Conservation (phyloP, 2,888 invertebrate genomes). For the Trachelus tabidus region DNA sequence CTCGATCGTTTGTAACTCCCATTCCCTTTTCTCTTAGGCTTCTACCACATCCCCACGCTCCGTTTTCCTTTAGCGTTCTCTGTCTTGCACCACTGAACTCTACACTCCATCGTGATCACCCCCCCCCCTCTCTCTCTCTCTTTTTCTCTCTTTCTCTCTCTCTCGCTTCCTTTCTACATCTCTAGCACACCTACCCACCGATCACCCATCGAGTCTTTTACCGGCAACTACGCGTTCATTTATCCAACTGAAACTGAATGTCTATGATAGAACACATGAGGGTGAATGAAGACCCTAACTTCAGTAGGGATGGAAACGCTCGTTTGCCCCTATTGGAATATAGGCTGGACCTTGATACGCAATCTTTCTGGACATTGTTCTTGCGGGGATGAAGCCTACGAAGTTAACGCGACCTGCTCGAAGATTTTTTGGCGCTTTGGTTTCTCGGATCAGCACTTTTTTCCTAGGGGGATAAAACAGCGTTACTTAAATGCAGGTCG, state of each 20-base stretch:
- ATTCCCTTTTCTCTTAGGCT: conserved; percentile 10
- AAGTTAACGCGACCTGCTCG: background rate
- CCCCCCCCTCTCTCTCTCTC: conserved; percentile 36
- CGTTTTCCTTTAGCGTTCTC: conserved; percentile 1
- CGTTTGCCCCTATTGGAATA: background rate
- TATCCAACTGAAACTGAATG: conserved; percentile 34
- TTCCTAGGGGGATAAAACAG: background rate
- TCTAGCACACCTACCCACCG: conserved; percentile 10
- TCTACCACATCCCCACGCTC: background rate
- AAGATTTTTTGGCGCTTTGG: background rate
- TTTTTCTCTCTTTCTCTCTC: conserved; percentile 37
- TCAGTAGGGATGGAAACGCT: background rate
- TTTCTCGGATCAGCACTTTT: background rate
- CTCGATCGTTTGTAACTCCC: conserved; percentile 58
- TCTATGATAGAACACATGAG: conserved; percentile 21
- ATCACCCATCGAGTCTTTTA: conserved; percentile 18
- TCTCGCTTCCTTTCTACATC: conserved; percentile 35
- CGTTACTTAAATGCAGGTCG: background rate
- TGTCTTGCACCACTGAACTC: conserved; percentile 3
- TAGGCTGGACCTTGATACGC: background rate
- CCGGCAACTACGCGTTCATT: background rate
- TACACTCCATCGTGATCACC: conserved; percentile 12
- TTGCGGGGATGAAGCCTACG: background rate
- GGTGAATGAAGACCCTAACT: background rate
- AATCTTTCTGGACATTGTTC: background rate